Evolutionary conservation across 2,113 vertebrate species (phyloP).

Genomic region (Oxyruncus cristatus): DNA sequence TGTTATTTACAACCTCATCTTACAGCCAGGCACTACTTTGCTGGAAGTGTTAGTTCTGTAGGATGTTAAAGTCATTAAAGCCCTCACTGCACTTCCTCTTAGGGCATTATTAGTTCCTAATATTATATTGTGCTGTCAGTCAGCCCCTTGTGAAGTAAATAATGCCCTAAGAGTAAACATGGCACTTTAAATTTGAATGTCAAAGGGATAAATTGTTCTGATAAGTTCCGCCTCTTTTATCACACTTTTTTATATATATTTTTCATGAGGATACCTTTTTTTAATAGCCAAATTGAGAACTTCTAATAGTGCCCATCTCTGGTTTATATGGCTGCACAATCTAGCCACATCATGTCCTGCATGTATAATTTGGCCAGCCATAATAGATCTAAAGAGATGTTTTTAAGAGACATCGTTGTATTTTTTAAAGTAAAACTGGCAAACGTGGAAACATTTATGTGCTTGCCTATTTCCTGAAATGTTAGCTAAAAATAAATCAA

Average conservation of each 20-base stretch:
- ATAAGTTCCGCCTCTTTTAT: conserved; percentile 28
- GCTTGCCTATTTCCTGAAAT: neutral
- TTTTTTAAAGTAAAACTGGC: neutral
- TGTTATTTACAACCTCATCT: conserved; percentile 50
- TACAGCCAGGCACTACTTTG: conserved; percentile 21
- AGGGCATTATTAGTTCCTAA: conserved; percentile 65
- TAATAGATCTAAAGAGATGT: neutral
- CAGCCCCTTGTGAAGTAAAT: conserved; percentile 64
- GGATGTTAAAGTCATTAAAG: conserved; percentile 64
- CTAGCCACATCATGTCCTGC: neutral
- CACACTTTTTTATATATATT: neutral
- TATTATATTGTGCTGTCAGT: conserved; percentile 58
- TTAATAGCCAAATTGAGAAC: neutral
- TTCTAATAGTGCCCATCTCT: neutral
- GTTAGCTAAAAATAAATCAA: neutral
- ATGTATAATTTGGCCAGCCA: neutral
- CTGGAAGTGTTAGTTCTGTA: conserved; percentile 54
- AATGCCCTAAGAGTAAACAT: conserved; percentile 56
- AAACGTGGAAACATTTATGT: neutral
- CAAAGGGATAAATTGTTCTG: conserved; percentile 51
- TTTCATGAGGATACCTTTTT: conserved; percentile 6
- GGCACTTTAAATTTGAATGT: conserved; percentile 55
- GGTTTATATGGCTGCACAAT: neutral
- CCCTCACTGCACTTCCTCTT: conserved; percentile 44
- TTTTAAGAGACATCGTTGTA: neutral